A percentile compares a stretch with the other conserved stretches of the same genome.
phyloP scores from a whole-genome alignment of 37 sponge, comb jelly and placozoan species.

The Dysidea cf. avara region DNA sequence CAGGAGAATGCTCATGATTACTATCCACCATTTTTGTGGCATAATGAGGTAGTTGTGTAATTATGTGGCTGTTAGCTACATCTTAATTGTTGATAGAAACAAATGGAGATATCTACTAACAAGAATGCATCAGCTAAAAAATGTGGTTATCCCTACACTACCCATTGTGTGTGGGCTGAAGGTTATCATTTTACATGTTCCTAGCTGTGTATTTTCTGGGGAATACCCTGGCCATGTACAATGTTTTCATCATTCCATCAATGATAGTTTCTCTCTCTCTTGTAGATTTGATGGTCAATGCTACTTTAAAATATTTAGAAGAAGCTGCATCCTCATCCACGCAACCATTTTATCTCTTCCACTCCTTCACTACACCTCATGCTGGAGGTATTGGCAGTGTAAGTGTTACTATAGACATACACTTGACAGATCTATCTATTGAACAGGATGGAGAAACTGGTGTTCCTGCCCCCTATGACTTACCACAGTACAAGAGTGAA shows the following conservation, averaged over 20 bases:
- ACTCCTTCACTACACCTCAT: constrained; percentile 52
- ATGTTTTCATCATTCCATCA: too few relatives aligned
- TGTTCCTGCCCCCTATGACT: constrained; percentile 27
- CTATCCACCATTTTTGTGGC: constrained; percentile 31
- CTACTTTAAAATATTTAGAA: constrained; percentile 4
- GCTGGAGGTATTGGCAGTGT: constrained; percentile 38
- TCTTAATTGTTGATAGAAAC: neutral
- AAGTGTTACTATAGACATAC: neutral
- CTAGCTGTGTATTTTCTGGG: too few relatives aligned
- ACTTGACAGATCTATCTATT: too few relatives aligned
- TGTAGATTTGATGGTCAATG: constrained; percentile 34
- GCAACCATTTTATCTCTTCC: constrained; percentile 33
- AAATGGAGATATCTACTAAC: constrained; percentile 4
- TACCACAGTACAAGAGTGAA: constrained; percentile 11
- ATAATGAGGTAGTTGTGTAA: neutral
- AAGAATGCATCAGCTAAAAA: constrained; percentile 31
- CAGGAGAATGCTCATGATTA: constrained; percentile 46
- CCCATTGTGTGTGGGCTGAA: constrained; percentile 38
- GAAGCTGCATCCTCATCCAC: neutral
- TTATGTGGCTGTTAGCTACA: too few relatives aligned
- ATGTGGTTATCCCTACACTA: constrained; percentile 40
- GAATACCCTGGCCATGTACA: too few relatives aligned
- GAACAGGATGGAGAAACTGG: constrained; percentile 30
- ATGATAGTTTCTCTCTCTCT: too few relatives aligned
- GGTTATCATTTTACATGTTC: too few relatives aligned